Percentiles rank a stretch among this genome's conserved stretches.
Evolutionary conservation across 2,113 vertebrate genomes (phyloP).

Genomic region (Plestiodon gilberti): DNA sequence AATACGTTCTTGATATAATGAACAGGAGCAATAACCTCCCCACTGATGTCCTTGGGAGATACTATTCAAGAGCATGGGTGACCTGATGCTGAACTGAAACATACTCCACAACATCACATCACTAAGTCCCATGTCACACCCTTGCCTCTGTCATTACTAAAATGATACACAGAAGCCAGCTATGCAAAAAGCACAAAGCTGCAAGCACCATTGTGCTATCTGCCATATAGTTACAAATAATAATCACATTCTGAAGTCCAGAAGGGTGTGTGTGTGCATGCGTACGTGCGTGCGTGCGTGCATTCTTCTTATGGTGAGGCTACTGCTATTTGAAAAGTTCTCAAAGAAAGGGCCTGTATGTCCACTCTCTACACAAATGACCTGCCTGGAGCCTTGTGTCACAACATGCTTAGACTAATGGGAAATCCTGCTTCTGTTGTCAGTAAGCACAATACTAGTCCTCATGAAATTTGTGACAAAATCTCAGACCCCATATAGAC

Average conservation of each 20-base stretch:
- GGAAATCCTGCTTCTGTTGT: neutral
- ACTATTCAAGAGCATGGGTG: neutral
- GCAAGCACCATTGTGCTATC: neutral
- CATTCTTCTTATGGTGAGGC: too few species aligned
- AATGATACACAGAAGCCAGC: neutral
- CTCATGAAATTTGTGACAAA: neutral
- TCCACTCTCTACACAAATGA: neutral
- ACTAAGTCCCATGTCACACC: neutral
- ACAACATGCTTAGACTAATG: neutral
- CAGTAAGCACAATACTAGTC: neutral
- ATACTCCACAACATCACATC: neutral
- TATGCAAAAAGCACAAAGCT: neutral
- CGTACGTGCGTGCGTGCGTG: too few species aligned
- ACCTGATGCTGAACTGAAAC: slow-evolving; percentile 2
- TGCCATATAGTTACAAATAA: neutral
- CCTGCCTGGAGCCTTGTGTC: neutral
- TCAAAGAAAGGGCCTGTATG: neutral
- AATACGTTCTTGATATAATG: neutral
- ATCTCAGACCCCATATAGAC: neutral
- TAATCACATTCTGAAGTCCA: neutral
- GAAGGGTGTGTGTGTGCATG: too few species aligned
- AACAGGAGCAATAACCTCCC: too few species aligned
- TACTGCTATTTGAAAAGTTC: neutral
- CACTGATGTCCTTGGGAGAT: neutral
- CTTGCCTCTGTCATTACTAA: neutral